These are phyloP conservation scores for Epinotia demarniana DNA, from an alignment of 2,888 invertebrate species.

Conservation along the genomic window DNA sequence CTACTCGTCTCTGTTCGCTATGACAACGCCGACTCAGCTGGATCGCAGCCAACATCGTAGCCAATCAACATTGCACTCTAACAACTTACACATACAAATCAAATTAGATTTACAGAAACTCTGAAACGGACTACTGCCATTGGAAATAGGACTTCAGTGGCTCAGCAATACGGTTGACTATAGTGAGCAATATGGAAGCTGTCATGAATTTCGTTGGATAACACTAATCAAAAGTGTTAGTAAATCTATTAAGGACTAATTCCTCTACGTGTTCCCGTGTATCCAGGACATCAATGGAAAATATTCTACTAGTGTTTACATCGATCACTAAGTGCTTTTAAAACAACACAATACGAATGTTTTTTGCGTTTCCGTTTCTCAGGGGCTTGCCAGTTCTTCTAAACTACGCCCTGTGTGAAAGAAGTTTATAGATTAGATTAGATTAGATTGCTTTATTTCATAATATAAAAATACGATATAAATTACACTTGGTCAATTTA, in stretches of 20 bases:
- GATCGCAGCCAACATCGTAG: slow-evolving; percentile 18
- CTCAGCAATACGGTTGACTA: background rate
- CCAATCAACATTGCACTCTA: slow-evolving; percentile 8
- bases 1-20: background rate
- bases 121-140: background rate
- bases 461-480: too few relatives aligned
- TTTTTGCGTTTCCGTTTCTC: too few relatives aligned
- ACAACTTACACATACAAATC: slow-evolving; percentile 10
- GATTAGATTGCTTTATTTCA: too few relatives aligned
- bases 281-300: too few relatives aligned
- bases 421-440: too few relatives aligned
- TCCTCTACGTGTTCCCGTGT: too few relatives aligned
- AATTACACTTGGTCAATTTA: too few relatives aligned
- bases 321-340: too few relatives aligned
- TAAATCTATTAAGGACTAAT: background rate
- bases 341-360: too few relatives aligned
- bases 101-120: slow-evolving; percentile 11
- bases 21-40: slow-evolving; percentile 20
- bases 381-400: too few relatives aligned
- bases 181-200: background rate
- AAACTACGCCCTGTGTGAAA: too few relatives aligned
- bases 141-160: background rate
- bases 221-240: slow-evolving; percentile 12
- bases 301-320: too few relatives aligned
- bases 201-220: slow-evolving; percentile 3